phyloP scores from a whole-genome alignment of 2,797 vertebrate genomes.

The Phaenicophaeus curvirostris region DNA sequence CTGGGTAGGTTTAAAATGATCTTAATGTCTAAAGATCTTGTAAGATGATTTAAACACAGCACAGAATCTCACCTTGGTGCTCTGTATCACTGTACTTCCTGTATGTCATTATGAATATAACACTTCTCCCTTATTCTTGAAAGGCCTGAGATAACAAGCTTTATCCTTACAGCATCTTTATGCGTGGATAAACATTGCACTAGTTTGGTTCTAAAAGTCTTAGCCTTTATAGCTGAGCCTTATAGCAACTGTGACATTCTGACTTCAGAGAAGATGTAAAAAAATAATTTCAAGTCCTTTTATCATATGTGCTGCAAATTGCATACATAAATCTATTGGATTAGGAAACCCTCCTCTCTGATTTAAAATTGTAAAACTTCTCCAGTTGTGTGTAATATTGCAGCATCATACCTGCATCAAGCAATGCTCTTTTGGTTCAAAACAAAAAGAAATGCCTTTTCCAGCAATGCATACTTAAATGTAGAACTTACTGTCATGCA shows the following conservation, averaged over 20 bases:
- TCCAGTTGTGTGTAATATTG: neutral
- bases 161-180: neutral
- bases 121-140: neutral
- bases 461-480: neutral
- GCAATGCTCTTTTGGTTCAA: neutral
- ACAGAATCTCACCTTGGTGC: neutral
- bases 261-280: neutral
- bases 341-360: neutral
- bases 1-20: neutral
- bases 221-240: neutral
- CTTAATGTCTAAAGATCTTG: neutral
- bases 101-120: neutral
- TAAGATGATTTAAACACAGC: neutral
- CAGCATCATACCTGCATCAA: neutral
- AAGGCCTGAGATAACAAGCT: neutral
- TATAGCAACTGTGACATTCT: neutral
- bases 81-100: neutral
- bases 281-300: neutral
- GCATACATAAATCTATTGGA: rapidly evolving
- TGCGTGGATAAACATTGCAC: neutral
- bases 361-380: neutral
- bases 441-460: neutral
- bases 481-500: neutral
- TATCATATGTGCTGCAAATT: neutral
- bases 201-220: neutral